These are phyloP conservation scores for Otocyon megalotis DNA, from an alignment of 2,113 vertebrate genomes.

Conservation along the genomic window DNA sequence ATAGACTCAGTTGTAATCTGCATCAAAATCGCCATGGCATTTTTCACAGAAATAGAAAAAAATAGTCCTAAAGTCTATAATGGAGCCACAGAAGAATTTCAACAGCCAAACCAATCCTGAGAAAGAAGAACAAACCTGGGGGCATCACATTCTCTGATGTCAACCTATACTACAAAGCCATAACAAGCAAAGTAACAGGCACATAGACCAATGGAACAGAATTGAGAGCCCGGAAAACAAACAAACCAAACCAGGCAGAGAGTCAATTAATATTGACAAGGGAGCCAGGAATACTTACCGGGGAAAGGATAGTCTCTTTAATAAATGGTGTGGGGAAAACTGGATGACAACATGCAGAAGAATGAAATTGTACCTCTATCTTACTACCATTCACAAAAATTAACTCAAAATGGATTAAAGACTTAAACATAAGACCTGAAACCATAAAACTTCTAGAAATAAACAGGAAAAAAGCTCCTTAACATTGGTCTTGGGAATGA, in stretches of 20 bases:
- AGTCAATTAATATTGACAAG: background rate
- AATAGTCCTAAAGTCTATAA: background rate
- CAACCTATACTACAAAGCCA: background rate
- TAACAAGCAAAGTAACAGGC: background rate
- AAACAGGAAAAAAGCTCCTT: background rate
- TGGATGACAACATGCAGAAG: background rate
- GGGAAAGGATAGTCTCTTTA: background rate
- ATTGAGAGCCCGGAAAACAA: background rate
- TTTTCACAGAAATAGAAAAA: slow-evolving; percentile 9
- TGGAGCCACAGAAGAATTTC: background rate
- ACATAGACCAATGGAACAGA: background rate
- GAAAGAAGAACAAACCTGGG: background rate
- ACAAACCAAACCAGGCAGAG: background rate
- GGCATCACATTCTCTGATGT: background rate
- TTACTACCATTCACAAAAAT: background rate
- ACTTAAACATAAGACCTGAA: background rate
- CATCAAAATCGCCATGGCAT: background rate
- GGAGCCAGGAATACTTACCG: background rate
- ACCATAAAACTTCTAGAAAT: background rate
- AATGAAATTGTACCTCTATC: background rate
- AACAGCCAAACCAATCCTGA: background rate
- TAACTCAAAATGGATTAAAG: background rate
- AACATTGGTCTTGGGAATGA: background rate
- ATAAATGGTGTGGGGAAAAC: background rate
- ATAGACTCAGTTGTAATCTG: background rate